Evolutionary conservation across 2,888 invertebrate species (phyloP).

Genomic region (Dusona sp.): DNA sequence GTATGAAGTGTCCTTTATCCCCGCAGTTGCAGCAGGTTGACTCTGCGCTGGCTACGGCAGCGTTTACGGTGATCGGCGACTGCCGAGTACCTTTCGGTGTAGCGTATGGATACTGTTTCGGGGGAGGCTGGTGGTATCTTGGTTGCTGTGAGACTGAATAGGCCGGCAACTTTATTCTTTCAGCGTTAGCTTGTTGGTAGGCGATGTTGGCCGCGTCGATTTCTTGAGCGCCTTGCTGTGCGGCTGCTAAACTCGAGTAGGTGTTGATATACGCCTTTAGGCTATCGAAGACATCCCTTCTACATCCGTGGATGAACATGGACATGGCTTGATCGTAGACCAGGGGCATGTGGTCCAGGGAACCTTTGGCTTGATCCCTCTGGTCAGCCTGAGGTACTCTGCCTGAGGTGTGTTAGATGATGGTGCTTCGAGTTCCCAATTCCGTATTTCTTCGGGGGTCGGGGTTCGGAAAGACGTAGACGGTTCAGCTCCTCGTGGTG

Average conservation of each 20-base stretch:
- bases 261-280: constrained; percentile 2
- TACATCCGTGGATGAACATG: constrained; percentile 29
- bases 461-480: not conserved
- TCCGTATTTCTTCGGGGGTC: not conserved
- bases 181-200: constrained; percentile 13
- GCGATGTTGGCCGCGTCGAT: constrained; percentile 8
- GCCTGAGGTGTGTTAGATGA: not conserved
- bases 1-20: constrained; percentile 1
- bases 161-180: constrained; percentile 8
- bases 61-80: constrained; percentile 11
- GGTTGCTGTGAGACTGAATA: not conserved
- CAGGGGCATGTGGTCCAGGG: too few relatives aligned
- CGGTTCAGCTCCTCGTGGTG: not conserved
- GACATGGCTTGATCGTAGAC: too few relatives aligned
- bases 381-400: not conserved
- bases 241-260: constrained; percentile 10
- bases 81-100: constrained; percentile 12
- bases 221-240: constrained; percentile 21
- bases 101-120: not conserved
- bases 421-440: constrained; percentile 2
- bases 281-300: constrained; percentile 5
- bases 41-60: constrained; percentile 11
- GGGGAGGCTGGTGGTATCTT: not conserved
- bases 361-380: constrained; percentile 27
- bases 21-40: constrained; percentile 14